Evolutionary conservation across 2,113 vertebrate species (phyloP).

Genomic region (Brienomyrus longianalis): DNA sequence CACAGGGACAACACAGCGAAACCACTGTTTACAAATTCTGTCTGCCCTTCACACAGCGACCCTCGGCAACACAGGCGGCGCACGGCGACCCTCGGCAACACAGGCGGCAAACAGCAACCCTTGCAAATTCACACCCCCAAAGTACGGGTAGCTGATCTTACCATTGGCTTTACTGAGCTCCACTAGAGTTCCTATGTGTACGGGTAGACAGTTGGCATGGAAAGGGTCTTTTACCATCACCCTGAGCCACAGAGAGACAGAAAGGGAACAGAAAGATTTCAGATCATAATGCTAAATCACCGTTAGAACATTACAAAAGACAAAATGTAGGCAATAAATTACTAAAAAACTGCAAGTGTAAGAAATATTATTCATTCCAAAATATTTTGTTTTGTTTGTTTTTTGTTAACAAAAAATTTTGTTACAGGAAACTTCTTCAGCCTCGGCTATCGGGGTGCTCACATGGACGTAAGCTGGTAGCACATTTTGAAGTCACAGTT

Average conservation of each 20-base stretch:
- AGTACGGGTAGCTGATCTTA: conserved; percentile 41
- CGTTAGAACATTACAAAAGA: neutral
- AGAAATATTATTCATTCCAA: neutral
- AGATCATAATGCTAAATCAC: neutral
- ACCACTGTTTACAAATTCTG: too few species aligned
- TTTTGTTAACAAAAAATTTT: too few species aligned
- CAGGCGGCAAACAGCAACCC: neutral
- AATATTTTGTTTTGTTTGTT: too few species aligned
- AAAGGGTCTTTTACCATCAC: conserved; percentile 98
- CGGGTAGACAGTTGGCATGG: conserved; percentile 94
- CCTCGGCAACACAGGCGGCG: too few species aligned
- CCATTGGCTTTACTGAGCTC: conserved; percentile 97
- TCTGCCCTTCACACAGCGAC: too few species aligned
- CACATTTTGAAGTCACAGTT: conserved; percentile 92
- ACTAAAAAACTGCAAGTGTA: neutral
- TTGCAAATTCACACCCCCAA: neutral
- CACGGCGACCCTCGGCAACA: neutral
- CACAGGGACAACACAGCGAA: neutral
- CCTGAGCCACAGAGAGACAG: conserved; percentile 54
- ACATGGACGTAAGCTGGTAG: conserved; percentile 94
- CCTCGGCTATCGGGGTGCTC: conserved; percentile 40
- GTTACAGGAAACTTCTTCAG: neutral
- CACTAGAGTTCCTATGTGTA: conserved; percentile 95
- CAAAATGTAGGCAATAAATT: neutral
- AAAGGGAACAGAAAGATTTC: neutral